Conservation (phyloP, 2,797 vertebrate genomes). For the Nyctalus aviator region DNA sequence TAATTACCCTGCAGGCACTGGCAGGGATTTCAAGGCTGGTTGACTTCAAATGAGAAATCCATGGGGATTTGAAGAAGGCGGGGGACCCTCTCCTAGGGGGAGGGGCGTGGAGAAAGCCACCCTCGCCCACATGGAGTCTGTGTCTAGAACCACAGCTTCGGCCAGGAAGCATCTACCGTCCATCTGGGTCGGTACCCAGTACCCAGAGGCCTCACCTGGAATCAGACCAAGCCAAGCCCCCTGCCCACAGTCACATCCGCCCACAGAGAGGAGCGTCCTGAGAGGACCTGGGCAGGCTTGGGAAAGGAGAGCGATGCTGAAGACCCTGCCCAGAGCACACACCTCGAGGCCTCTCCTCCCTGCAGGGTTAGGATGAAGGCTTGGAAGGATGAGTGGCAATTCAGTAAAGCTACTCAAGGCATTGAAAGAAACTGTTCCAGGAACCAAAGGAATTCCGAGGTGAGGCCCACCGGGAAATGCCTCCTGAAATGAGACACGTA, state of each 20-base stretch:
- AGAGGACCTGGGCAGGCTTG: neutral
- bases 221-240: neutral
- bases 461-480: neutral
- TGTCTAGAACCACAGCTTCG: neutral
- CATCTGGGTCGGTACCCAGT: neutral
- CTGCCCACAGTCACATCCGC: neutral
- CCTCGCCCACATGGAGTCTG: neutral
- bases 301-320: neutral
- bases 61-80: constrained; percentile 77
- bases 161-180: neutral
- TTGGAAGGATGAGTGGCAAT: neutral
- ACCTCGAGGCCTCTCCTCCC: neutral
- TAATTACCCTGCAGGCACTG: constrained; percentile 83
- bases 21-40: constrained; percentile 87
- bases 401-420: neutral
- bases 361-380: neutral
- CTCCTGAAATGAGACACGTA: constrained; percentile 1
- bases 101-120: neutral
- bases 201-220: neutral
- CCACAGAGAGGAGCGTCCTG: neutral
- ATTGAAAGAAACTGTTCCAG: neutral
- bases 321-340: neutral
- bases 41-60: constrained; percentile 89
- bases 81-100: neutral
- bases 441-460: neutral